Evolutionary conservation across 1,140 invertebrate genomes (phyloP).

Genomic region (Mizuhopecten yessoensis): DNA sequence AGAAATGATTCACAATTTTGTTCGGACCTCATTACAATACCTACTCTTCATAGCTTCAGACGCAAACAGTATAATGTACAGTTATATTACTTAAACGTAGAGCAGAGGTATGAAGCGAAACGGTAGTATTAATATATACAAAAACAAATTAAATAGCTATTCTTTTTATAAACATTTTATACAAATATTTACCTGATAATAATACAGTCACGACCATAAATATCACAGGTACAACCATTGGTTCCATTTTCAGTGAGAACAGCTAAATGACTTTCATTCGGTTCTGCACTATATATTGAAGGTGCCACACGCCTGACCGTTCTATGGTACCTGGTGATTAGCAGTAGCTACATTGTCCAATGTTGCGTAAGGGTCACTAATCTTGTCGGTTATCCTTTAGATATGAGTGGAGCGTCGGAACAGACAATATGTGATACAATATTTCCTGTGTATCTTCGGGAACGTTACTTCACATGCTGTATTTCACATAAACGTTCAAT

Average conservation of each 20-base stretch:
- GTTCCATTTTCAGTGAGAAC: neutral
- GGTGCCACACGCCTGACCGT: neutral
- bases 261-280: neutral
- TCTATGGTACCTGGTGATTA: neutral
- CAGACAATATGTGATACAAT: neutral
- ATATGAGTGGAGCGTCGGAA: neutral
- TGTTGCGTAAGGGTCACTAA: neutral
- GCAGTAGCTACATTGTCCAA: neutral
- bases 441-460: neutral
- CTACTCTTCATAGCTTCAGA: too few relatives aligned
- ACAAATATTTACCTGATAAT: neutral
- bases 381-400: neutral
- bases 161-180: neutral
- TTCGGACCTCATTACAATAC: too few relatives aligned
- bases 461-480: neutral
- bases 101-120: too few relatives aligned
- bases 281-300: neutral
- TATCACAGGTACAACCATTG: neutral
- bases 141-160: too few relatives aligned
- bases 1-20: too few relatives aligned
- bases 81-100: too few relatives aligned
- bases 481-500: neutral
- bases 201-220: neutral
- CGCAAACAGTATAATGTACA: too few relatives aligned
- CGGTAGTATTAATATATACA: too few relatives aligned